Conservation (phyloP, 2,113 vertebrate species). For the Pterophyllum scalare region DNA sequence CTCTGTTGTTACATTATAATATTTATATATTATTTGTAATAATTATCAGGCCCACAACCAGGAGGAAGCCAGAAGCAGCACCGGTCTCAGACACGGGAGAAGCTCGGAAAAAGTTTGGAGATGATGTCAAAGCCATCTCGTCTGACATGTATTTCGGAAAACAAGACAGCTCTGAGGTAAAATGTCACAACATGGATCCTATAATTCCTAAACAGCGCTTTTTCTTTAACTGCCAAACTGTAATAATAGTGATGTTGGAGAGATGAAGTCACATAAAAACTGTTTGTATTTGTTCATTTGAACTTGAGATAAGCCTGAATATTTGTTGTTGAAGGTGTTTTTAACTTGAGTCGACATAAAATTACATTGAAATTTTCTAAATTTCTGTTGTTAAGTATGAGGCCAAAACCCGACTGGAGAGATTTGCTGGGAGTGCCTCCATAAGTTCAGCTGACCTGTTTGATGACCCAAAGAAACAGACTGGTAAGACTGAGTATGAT, state of each 20-base stretch:
- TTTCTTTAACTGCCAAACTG: neutral
- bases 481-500: slow-evolving; percentile 72
- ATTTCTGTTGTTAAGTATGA: slow-evolving; percentile 85
- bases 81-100: slow-evolving; percentile 78
- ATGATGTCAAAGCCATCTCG: slow-evolving; percentile 90
- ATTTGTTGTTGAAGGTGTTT: neutral
- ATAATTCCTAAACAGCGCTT: neutral
- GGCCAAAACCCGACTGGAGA: slow-evolving; percentile 88
- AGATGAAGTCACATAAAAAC: neutral
- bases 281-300: neutral
- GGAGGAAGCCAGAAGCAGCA: slow-evolving; percentile 85
- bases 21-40: neutral
- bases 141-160: slow-evolving; percentile 98
- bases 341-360: neutral
- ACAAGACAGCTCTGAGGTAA: slow-evolving; percentile 88
- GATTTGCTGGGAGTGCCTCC: slow-evolving; percentile 85
- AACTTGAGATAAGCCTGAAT: neutral
- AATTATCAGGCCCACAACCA: slow-evolving; percentile 78
- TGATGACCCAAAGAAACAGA: slow-evolving; percentile 89
- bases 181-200: neutral
- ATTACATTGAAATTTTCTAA: neutral
- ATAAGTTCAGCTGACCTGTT: slow-evolving; percentile 96
- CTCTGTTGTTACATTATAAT: neutral
- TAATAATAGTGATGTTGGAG: neutral
- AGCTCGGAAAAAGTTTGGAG: slow-evolving; percentile 92